These are phyloP conservation scores for Helicoverpa assulta DNA, from an alignment of 2,888 invertebrate species.

Conservation along the genomic window DNA sequence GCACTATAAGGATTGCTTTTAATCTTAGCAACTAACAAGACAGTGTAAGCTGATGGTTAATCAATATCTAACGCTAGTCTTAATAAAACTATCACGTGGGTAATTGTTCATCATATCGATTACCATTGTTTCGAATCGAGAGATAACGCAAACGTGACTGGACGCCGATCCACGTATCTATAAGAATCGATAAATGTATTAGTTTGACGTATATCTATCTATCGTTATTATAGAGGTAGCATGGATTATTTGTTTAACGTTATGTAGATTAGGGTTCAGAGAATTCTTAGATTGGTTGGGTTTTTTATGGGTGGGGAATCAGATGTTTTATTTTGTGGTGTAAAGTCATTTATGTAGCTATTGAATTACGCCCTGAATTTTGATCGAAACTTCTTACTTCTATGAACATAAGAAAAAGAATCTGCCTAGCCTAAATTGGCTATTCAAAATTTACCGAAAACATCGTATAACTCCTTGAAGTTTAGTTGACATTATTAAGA, in stretches of 20 bases:
- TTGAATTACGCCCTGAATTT: not conserved
- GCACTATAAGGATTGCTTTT: not conserved
- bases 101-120: constrained; percentile 43
- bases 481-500: not conserved
- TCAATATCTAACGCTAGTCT: constrained; percentile 8
- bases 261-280: constrained; percentile 24
- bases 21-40: constrained; percentile 1
- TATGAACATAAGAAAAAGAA: no score
- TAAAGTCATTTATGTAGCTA: not conserved
- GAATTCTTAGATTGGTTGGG: constrained; percentile 19
- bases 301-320: constrained; percentile 11
- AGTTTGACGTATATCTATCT: constrained; percentile 21
- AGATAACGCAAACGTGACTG: constrained; percentile 61
- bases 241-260: not conserved
- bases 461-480: not conserved
- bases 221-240: constrained; percentile 31
- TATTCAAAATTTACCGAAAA: not conserved
- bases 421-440: no score
- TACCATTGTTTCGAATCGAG: constrained; percentile 47
- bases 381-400: no score
- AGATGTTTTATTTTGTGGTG: constrained; percentile 7
- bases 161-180: constrained; percentile 23
- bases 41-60: constrained; percentile 16
- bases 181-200: constrained; percentile 36
- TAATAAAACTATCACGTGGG: constrained; percentile 46